A percentile compares a stretch with the other conserved stretches of the same genome.
Conservation (phyloP, 2,113 vertebrate genomes). For the Antechinus stuartii region DNA sequence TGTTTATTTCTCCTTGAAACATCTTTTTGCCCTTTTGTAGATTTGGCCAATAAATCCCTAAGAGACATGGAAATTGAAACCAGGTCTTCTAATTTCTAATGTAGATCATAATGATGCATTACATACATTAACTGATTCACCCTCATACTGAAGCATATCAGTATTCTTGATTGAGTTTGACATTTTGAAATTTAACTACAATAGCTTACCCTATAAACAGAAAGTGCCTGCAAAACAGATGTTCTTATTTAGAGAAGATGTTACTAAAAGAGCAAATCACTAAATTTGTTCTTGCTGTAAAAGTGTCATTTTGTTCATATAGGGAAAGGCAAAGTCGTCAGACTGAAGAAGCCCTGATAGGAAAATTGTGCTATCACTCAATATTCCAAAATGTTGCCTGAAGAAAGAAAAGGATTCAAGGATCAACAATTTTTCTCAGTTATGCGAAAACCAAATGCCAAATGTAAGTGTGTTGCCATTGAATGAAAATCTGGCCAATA, state of each 20-base stretch:
- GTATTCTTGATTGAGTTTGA: slow-evolving; percentile 78
- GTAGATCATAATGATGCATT: slow-evolving; percentile 61
- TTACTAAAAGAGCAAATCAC: slow-evolving; percentile 76
- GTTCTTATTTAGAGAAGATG: slow-evolving; percentile 77
- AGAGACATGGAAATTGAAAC: slow-evolving; percentile 56
- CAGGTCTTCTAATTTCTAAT: slow-evolving; percentile 48
- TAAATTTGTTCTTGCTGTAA: slow-evolving; percentile 77
- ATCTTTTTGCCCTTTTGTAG: slow-evolving; percentile 59
- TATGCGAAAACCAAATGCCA: slow-evolving; percentile 63
- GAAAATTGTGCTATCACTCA: slow-evolving; percentile 76
- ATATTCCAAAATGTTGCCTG: slow-evolving; percentile 62
- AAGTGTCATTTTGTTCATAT: slow-evolving; percentile 74
- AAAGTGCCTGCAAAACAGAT: slow-evolving; percentile 76
- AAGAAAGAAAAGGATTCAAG: slow-evolving; percentile 67
- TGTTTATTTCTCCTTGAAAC: slow-evolving; percentile 71
- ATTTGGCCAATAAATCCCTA: slow-evolving; percentile 66
- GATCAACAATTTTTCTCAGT: slow-evolving; percentile 7
- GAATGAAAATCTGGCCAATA: slow-evolving; percentile 30
- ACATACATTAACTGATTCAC: slow-evolving; percentile 62
- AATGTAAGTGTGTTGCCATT: slow-evolving; percentile 63
- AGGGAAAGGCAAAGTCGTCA: slow-evolving; percentile 68
- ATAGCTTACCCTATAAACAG: slow-evolving; percentile 74
- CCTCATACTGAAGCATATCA: slow-evolving; percentile 56
- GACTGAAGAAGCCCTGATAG: slow-evolving; percentile 69
- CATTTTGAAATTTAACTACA: slow-evolving; percentile 81